Base-by-base conservation (phyloP, 1,140 invertebrate species). In the Temnothorax longispinosus region DNA sequence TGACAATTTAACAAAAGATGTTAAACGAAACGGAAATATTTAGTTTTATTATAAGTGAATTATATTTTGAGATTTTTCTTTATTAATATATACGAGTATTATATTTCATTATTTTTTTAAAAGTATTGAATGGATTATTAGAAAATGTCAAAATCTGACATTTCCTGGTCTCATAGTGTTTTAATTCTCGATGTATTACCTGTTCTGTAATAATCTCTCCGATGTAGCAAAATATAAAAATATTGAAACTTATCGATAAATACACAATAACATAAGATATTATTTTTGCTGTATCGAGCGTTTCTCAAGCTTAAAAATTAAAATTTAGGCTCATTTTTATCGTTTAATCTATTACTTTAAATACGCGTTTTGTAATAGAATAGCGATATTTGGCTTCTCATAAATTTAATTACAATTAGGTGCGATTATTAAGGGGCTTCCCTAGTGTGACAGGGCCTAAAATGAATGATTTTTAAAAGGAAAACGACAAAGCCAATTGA, bases 211-310 rank as follows among this genome's bases (percentile, higher is more conserved):
- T 44, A 77, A 85, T 84, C 78, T 93, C 89, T 7, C 92, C 90
- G 38, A 93, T 89, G 35, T 91, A 92, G 65, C 92, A 93, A 88
- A 88, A 93, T 82, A 92, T 87, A 47, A 92, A 93, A 75, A 92
- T 90, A 85, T 93, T 92, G 13, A 89, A 89, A 32, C 27, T n/a
- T 27, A 89, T 71, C 0, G 91, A 90, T n/a, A 85, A 69, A 32
- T 92, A 88, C 60, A 93, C 11, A 32, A 92, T 88, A 18, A 50
- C 44, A 15, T 90, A 93, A 8, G 82, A 65, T 4, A 58, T 60
- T 35, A 86, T 3, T 60, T 56, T 80, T 21, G 67, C 88, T 18
- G 38, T 11, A 32, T 88, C 86, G 1, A 75, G 65, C 1, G 56
- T 15, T 50, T 38, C 77, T 85, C 91, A 92, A 85, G 91, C 90